A percentile compares a stretch with the other conserved stretches of the same genome.
phyloP scores from a whole-genome alignment of 2,113 vertebrate species.

The Pantherophis guttatus region DNA sequence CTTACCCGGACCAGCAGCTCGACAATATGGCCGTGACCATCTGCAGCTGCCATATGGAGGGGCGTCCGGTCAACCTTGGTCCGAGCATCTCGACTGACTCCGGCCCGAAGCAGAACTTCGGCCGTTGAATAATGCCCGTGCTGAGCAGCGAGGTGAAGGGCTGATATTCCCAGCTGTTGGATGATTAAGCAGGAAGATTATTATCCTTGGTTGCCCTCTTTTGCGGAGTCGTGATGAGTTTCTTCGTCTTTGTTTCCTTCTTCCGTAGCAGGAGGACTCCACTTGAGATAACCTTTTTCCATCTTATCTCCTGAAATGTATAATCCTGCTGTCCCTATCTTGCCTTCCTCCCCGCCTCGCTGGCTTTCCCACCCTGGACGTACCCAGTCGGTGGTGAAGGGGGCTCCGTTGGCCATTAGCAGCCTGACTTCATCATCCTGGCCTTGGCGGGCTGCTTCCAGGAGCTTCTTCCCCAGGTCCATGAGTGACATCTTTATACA shows the following conservation, averaged over 20 bases:
- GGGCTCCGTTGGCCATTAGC: conserved; percentile 89
- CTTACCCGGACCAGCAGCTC: conserved; percentile 87
- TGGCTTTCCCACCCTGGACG: neutral
- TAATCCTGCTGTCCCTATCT: neutral
- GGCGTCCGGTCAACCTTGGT: conserved; percentile 94
- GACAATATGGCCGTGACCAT: conserved; percentile 83
- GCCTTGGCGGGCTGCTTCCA: conserved; percentile 88
- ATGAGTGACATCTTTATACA: conserved; percentile 85
- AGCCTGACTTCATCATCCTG: conserved; percentile 89
- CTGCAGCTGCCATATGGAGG: conserved; percentile 87
- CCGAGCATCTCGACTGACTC: conserved; percentile 89
- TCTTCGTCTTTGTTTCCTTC: neutral
- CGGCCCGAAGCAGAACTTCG: conserved; percentile 87
- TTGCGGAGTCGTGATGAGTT: neutral
- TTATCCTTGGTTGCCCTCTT: neutral
- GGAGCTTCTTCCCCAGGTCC: conserved; percentile 89
- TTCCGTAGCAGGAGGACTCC: neutral
- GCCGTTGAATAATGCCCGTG: conserved; percentile 89
- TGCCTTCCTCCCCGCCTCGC: accelerated
- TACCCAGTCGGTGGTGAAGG: conserved; percentile 96
- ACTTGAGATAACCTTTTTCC: neutral
- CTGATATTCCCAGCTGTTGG: conserved; percentile 85
- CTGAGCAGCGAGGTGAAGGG: conserved; percentile 89
- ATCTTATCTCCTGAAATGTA: neutral
- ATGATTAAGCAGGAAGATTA: conserved; percentile 1